Evolutionary conservation across 2,113 vertebrate genomes (phyloP), one percentile per base, ranked within the genome.

Genomic region (Agelaius tricolor): DNA sequence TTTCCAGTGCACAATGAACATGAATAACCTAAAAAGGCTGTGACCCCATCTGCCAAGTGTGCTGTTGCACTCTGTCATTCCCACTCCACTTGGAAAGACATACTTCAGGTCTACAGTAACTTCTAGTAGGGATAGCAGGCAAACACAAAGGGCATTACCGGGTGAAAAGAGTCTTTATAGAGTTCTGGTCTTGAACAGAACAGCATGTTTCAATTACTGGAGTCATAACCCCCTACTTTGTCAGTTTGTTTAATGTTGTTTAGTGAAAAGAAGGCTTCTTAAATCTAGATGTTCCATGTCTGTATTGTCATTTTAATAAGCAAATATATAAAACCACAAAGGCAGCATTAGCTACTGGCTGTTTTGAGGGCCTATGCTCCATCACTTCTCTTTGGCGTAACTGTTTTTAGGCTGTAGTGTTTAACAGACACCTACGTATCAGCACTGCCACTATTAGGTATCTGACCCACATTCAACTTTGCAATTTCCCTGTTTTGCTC

Each of bases 131-230:
- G 87, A 87, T 88, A 51, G 87, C 94, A 96, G 95, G 97, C 96
- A 93, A 96, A 96, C 87, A 97, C 91, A 89, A 96, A 97, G 96
- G 95, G 89, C 44, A 93, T 94, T 90, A 58, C 78, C 84, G 94
- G 94, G 94, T 97, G 96, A 89, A 85, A 94, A 94, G 92, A 94
- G 90, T 51, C 97, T 98, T 97, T 96, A 97, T 49, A 93, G 97
- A 96, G 94, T 66, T 95, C 95, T 94, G 97, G 94, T 93, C 97
- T 81, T 80, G 81, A 84, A 89, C 84, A 92, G 93, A 97, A 88
- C 97, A 98, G 97, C 97, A 91, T 96, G 98, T 98, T 98, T 97
- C 98, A 98, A 97, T 98, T 97, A 98, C 96, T 83, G 46, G 73
- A 97, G 98, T 96, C 97, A 94, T 95, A 97, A 97, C 96, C 96